Base-by-base conservation (phyloP, 2,113 vertebrate genomes). In the Psammodynastes pulverulentus region DNA sequence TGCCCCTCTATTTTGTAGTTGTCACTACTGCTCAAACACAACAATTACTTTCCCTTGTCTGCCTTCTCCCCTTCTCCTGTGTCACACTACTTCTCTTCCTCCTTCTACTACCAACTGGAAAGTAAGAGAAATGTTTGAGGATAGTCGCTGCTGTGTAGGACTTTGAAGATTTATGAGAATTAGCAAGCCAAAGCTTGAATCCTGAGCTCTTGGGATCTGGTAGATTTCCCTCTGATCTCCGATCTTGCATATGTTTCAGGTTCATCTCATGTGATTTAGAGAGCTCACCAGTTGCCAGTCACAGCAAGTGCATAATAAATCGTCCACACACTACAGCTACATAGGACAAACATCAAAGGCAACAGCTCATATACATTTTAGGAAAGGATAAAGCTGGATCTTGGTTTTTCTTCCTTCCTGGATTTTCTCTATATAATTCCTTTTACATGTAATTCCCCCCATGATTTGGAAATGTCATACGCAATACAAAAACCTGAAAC, bases 381-480 rank as follows among this genome's bases (percentile, higher is more conserved):
- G 72, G 17, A 21, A 19, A 43, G 17, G 34, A 19, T 13, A 51
- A 29, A 39, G 39, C 34, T 21, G 54, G 9, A 9, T 23, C 58
- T 34, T 86, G 26, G 19, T 26, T 45, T 85, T n/a, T 45, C 7
- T 67, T 48, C 24, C 26, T 67, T 15, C 4, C 7, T 34, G 34
- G 3, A 5, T 19, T 48, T 23, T 9, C 3, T 87, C 87, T 91
- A 67, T 91, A 45, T 72, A 79, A 53, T 23, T 54, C 2, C 52
- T 26, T 62, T 34, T 95, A 12, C 1, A 5, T 52, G n/a, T 93
- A 84, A 92, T 93, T 34, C 92, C 24, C 86, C 54, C n/a, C 62
- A 23, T 58, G 62, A 84, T 49, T 91, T 85, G 87, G 5, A 21
- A 34, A 52, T 54, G 12, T 15, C 91, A n/a, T 67, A n/a, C 54